Base-by-base conservation (phyloP, 1,140 invertebrate species). In the Helicorthomorpha holstii region DNA sequence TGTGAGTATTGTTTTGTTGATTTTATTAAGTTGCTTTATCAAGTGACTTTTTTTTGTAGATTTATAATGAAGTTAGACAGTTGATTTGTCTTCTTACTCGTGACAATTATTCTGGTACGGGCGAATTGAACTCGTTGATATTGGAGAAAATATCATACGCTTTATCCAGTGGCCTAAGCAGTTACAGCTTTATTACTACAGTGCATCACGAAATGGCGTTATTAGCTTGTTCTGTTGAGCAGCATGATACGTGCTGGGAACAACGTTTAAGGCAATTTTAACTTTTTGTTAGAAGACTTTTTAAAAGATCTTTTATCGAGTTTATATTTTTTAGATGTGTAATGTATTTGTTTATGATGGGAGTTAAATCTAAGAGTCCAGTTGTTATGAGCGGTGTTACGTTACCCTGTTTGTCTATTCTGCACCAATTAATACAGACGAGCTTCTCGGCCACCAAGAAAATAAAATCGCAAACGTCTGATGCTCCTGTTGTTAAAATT, bases 231-330 rank as follows among this genome's bases (percentile, higher is more conserved):
- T 74, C 93, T 7, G 78, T 95, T 0, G 82, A 90, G 57, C 87
- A 90, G 57, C 85, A 95, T 62, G 92, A 97, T 60, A 79, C 83
- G 0, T 96, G 91, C 65, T 97, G 92, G 92, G 91, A 96, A 66
- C 80, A 85, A 51, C 84, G 92, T 62, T 68, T 96, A 0, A 78
- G 86, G 70, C 70, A 57, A 53, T 66, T 63, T 29, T 16, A 26
- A 34, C 2, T n/a, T 19, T 38, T 27, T 29, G 10, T 29, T 50
- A 25, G 19, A 50, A 50, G 19, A 45, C 16, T 2, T 41, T 19
- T 34, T 49, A 24, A 3, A 12, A 3, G 7, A 49, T 26, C 10
- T 34, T 48, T 29, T 42, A 27, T 56, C 10, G 22, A 2, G 19
- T 22, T 49, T 27, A 25, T n/a, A 29, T 51, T 27, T 48, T 38